phyloP scores from a whole-genome alignment of 2,113 vertebrate species.

The Sorex fumeus region DNA sequence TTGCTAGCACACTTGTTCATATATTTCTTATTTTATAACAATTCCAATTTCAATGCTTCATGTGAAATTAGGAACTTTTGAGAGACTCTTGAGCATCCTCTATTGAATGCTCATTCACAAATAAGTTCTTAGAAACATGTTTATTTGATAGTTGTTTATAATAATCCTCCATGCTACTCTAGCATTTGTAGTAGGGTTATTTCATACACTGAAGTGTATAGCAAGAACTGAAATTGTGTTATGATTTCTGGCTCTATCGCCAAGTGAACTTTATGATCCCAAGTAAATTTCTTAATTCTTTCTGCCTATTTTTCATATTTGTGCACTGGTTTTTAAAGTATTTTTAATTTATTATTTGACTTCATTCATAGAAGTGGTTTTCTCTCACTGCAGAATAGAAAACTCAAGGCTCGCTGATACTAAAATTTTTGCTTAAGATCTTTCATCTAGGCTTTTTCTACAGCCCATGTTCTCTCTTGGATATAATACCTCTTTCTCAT shows the following conservation, averaged over 20 bases:
- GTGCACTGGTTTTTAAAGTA: background rate
- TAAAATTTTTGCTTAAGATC: background rate
- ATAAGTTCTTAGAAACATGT: background rate
- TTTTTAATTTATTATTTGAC: background rate
- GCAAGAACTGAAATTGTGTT: background rate
- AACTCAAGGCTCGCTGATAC: background rate
- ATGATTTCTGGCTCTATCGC: background rate
- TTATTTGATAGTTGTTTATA: no score
- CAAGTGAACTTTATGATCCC: background rate
- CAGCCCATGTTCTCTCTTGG: no score
- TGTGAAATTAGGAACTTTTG: background rate
- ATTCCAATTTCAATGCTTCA: background rate
- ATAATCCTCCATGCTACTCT: background rate
- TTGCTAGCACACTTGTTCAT: background rate
- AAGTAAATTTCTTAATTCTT: background rate
- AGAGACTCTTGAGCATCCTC: background rate
- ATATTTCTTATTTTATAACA: background rate
- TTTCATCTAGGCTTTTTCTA: background rate
- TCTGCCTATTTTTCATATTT: background rate
- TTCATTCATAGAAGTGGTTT: background rate
- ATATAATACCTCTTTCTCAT: no score
- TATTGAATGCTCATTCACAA: background rate
- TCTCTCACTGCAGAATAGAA: background rate
- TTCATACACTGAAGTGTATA: accelerated
- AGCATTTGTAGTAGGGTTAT: background rate